Conservation (phyloP, 1,140 invertebrate species). For the Fopius arisanus region DNA sequence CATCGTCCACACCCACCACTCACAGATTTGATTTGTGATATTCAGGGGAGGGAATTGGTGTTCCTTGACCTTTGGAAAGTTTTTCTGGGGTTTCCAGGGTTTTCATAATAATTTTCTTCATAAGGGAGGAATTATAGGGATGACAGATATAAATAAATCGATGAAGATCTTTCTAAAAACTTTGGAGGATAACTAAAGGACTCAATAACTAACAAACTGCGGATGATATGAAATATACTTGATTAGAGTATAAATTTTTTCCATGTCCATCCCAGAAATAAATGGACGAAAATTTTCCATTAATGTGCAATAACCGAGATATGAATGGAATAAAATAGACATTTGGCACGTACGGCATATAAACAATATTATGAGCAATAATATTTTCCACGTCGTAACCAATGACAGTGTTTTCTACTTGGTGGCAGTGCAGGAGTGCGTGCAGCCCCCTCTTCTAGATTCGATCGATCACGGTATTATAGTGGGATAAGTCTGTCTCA, state of each 20-base stretch:
- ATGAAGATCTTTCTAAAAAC: too few relatives aligned
- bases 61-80: background rate
- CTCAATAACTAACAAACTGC: too few relatives aligned
- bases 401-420: conserved; percentile 13
- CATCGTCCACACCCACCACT: background rate
- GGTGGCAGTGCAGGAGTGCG: conserved; percentile 2
- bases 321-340: too few relatives aligned
- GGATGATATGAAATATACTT: too few relatives aligned
- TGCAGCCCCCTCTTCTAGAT: conserved; percentile 11
- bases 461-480: conserved; percentile 1
- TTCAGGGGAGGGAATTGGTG: background rate
- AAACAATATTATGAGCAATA: background rate
- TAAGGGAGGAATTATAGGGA: background rate
- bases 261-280: too few relatives aligned
- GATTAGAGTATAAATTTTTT: too few relatives aligned
- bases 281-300: too few relatives aligned
- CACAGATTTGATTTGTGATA: background rate
- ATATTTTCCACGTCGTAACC: background rate
- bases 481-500: conserved; percentile 4
- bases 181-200: too few relatives aligned
- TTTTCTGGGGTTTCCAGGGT: background rate
- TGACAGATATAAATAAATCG: too few relatives aligned
- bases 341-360: background rate
- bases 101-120: background rate
- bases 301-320: too few relatives aligned